phyloP scores from a whole-genome alignment of 2,888 invertebrate species.

The Ecliptopera silaceata region DNA sequence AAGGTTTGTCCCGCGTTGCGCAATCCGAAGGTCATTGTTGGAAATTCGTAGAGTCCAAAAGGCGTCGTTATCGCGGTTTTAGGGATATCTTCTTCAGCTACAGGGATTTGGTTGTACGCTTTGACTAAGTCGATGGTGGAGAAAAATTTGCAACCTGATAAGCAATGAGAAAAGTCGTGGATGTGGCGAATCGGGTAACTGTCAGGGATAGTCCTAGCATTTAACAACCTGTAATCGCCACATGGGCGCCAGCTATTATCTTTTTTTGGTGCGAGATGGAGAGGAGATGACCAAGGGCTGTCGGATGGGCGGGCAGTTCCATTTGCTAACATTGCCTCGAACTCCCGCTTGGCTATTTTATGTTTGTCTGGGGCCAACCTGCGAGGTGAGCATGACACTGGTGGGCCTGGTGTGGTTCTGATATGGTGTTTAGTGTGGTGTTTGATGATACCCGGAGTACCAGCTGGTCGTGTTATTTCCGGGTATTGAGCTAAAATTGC shows the following conservation, averaged over 20 bases:
- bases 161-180: neutral
- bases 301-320: too few species aligned
- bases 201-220: neutral
- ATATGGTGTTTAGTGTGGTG: constrained; percentile 31
- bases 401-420: constrained; percentile 41
- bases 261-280: neutral
- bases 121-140: neutral
- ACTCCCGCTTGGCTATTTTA: constrained; percentile 42
- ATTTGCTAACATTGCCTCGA: constrained; percentile 40
- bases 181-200: neutral
- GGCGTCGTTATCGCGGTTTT: neutral
- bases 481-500: constrained; percentile 18
- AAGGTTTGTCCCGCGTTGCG: too few species aligned
- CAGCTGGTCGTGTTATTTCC: constrained; percentile 30
- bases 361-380: constrained; percentile 45
- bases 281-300: constrained; percentile 50
- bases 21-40: neutral
- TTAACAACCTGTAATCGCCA: neutral
- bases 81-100: neutral
- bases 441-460: constrained; percentile 5
- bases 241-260: neutral
- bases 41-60: neutral
- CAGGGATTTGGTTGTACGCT: neutral
- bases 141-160: neutral
- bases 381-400: constrained; percentile 39